These are phyloP conservation scores for Musca domestica DNA, from an alignment of 1,140 invertebrate genomes.

Conservation along the genomic window DNA sequence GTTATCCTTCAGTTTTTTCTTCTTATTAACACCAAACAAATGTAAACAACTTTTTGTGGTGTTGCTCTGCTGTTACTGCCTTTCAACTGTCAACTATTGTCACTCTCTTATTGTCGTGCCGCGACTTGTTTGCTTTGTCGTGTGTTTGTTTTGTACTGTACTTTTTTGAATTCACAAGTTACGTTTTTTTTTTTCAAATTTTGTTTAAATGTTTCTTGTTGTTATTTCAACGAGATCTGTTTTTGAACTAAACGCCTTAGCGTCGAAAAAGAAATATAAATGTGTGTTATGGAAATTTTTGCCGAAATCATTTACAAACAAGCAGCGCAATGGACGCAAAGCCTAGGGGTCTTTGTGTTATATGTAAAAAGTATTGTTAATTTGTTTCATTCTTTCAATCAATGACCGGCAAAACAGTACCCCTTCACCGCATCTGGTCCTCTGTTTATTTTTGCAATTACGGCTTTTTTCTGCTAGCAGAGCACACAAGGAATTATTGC, in stretches of 20 bases:
- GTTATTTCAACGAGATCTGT: background rate
- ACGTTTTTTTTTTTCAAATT: too few relatives aligned
- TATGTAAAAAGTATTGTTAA: constrained; percentile 2
- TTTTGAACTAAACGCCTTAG: constrained; percentile 8
- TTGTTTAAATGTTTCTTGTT: background rate
- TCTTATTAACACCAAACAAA: background rate
- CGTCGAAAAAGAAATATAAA: background rate
- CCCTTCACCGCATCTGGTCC: too few relatives aligned
- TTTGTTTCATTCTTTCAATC: constrained; percentile 1
- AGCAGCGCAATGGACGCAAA: background rate
- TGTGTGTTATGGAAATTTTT: constrained; percentile 6
- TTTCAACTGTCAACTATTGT: background rate
- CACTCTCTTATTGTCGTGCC: background rate
- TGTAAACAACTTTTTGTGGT: background rate
- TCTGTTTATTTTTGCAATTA: too few relatives aligned
- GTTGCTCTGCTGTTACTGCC: background rate
- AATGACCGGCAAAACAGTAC: too few relatives aligned
- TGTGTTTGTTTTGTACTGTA: constrained; percentile 2
- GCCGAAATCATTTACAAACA: background rate
- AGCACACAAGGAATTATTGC: background rate
- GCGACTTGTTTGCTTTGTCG: background rate
- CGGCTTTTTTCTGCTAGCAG: too few relatives aligned
- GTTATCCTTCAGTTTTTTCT: background rate
- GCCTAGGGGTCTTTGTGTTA: background rate
- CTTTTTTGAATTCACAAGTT: background rate